Evolutionary conservation across 1,140 invertebrate species (phyloP).

Genomic region (Leguminivora glycinivorella): DNA sequence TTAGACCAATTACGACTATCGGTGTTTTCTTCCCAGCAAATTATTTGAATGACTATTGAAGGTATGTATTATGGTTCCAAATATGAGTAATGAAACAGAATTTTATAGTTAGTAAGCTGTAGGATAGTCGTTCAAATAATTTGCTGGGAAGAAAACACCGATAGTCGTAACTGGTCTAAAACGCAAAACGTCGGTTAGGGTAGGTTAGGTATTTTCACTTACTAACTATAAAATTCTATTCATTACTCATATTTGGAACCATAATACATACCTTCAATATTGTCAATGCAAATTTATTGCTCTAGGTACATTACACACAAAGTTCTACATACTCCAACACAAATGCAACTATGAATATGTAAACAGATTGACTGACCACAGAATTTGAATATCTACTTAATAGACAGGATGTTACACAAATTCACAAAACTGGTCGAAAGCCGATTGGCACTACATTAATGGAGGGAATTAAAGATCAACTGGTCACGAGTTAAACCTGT

Average conservation of each 20-base stretch:
- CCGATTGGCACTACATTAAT: conserved; percentile 5
- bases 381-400: conserved; percentile 24
- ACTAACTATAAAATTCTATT: no score
- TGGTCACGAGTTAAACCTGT: conserved; percentile 9
- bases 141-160: no score
- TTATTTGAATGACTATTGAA: neutral
- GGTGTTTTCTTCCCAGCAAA: no score
- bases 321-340: neutral
- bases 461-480: conserved; percentile 18
- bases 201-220: no score
- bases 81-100: neutral
- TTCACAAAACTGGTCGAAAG: conserved; percentile 23
- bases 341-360: conserved; percentile 25
- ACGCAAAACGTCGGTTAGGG: no score
- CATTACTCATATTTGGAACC: neutral
- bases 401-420: conserved; percentile 26
- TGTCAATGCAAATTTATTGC: neutral
- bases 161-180: no score
- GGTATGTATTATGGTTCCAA: neutral
- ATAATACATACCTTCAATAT: neutral
- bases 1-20: no score
- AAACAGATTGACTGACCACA: conserved; percentile 17
- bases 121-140: no score
- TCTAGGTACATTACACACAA: neutral
- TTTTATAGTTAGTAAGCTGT: no score